Evolutionary conservation across 2,888 invertebrate species (phyloP).

Genomic region (Volucella inanis): DNA sequence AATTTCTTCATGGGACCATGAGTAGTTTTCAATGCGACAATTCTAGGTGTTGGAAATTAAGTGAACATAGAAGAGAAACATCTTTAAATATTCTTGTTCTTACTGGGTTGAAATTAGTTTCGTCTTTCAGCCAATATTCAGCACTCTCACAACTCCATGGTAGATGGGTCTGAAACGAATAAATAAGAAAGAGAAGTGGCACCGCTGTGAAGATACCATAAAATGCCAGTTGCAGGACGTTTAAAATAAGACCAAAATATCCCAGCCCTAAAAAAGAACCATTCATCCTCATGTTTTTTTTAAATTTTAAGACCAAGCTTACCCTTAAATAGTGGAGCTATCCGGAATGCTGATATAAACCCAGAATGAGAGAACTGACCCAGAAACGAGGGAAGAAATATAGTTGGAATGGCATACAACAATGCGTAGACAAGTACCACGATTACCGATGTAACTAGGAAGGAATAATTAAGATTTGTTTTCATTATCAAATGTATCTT

Average conservation of each 20-base stretch:
- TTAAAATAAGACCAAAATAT: conserved; percentile 90
- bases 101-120: too few relatives aligned
- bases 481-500: too few relatives aligned
- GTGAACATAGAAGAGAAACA: background rate
- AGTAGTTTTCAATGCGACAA: too few relatives aligned
- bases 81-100: background rate
- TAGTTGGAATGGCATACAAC: conserved; percentile 85
- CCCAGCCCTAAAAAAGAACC: conserved; percentile 86
- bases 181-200: conserved; percentile 90
- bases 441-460: conserved; percentile 5
- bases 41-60: too few relatives aligned
- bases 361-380: conserved; percentile 92
- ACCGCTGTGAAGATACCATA: conserved; percentile 93
- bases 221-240: conserved; percentile 90
- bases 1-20: too few relatives aligned
- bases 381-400: conserved; percentile 91
- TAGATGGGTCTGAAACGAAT: conserved; percentile 87
- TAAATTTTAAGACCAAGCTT: conserved; percentile 41
- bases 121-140: too few relatives aligned
- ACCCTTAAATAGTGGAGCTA: conserved; percentile 93
- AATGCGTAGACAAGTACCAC: background rate
- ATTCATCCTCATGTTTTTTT: too few relatives aligned
- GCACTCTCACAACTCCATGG: conserved; percentile 85
- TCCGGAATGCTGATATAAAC: conserved; percentile 89
- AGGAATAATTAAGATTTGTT: background rate